Percentiles rank a stretch among this genome's conserved stretches.
phyloP scores from a whole-genome alignment of 2,797 vertebrate species.

The Pangasius mekongensis region DNA sequence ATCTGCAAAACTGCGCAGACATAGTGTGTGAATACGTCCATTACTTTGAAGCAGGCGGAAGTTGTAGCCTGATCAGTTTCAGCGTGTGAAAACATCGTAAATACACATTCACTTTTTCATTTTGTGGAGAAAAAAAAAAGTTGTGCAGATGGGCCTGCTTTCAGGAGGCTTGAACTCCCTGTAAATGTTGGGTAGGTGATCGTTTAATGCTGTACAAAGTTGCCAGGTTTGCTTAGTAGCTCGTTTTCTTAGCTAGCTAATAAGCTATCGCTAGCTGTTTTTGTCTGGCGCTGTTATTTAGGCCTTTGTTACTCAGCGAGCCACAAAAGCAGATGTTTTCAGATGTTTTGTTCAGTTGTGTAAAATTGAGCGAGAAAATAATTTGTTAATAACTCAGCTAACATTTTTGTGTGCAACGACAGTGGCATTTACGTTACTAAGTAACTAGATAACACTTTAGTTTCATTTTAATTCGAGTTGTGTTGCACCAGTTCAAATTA shows the following conservation, averaged over 20 bases:
- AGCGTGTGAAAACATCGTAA: slow-evolving; percentile 14
- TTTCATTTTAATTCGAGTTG: background rate
- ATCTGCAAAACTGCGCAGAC: background rate
- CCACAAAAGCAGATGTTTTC: background rate
- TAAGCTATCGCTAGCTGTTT: slow-evolving; percentile 8
- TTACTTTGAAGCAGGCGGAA: slow-evolving; percentile 31
- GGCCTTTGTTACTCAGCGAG: background rate
- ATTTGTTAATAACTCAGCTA: background rate
- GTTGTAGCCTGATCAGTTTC: slow-evolving; percentile 24
- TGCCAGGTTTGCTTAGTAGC: background rate
- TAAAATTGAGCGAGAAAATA: background rate
- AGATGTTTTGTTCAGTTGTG: background rate
- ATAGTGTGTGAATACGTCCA: background rate
- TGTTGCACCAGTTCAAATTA: background rate
- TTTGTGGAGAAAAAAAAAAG: background rate
- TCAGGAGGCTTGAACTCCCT: background rate
- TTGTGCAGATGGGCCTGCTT: background rate
- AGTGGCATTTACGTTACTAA: background rate
- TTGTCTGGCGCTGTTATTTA: background rate
- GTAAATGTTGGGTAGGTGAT: background rate
- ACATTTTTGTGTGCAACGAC: background rate
- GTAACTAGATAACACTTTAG: background rate
- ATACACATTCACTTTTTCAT: background rate
- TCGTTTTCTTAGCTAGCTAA: background rate
- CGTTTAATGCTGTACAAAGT: background rate